phyloP scores from a whole-genome alignment of 2,113 vertebrate species.

The Ptilorrhoa leucosticta region DNA sequence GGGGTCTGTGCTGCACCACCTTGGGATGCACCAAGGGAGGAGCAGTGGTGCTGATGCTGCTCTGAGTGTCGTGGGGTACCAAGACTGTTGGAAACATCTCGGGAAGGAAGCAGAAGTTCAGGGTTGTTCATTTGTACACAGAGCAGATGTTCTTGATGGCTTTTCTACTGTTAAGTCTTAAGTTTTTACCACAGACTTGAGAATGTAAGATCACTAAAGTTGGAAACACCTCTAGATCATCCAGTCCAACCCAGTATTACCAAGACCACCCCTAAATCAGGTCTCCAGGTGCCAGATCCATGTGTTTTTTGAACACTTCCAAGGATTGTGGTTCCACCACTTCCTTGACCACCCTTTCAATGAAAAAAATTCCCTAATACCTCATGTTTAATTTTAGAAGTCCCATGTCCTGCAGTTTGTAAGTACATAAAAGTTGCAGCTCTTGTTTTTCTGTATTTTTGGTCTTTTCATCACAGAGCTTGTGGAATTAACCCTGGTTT shows the following conservation, averaged over 20 bases:
- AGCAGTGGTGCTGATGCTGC: neutral
- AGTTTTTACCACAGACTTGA: neutral
- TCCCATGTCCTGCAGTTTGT: neutral
- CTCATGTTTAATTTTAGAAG: neutral
- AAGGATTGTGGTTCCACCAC: neutral
- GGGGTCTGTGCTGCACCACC: accelerated
- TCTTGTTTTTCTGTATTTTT: neutral
- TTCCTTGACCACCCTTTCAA: neutral
- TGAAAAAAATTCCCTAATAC: neutral
- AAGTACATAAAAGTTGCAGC: neutral
- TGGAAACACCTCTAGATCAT: neutral
- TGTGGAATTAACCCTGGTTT: neutral
- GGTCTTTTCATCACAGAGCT: neutral
- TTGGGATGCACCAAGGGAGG: neutral
- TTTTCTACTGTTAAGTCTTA: neutral
- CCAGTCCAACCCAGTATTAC: neutral
- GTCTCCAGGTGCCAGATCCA: neutral
- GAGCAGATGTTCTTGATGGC: neutral
- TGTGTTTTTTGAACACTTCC: neutral
- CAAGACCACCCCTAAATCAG: neutral
- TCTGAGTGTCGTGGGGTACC: accelerated
- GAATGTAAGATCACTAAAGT: neutral
- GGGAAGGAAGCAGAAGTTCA: neutral
- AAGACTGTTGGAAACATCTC: accelerated
- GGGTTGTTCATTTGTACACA: neutral